These are phyloP conservation scores for Pterois miles DNA, from an alignment of 2,797 vertebrate species.

Conservation along the genomic window DNA sequence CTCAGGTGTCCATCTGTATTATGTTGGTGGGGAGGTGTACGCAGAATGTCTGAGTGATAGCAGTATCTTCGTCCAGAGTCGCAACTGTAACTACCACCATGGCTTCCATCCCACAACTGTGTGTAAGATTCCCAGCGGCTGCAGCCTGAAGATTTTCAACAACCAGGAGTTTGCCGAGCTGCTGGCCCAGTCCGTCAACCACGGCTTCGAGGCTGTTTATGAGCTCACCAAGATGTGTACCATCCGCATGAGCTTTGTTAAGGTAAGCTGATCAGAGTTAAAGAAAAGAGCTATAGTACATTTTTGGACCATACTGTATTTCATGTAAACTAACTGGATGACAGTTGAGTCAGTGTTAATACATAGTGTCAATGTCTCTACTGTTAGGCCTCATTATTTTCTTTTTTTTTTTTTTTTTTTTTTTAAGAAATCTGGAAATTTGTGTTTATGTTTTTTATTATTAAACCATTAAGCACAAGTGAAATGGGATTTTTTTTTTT, in stretches of 20 bases:
- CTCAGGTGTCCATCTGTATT: conserved; percentile 94
- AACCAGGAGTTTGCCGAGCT: conserved; percentile 97
- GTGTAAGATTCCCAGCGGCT: conserved; percentile 97
- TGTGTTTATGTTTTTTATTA: not conserved
- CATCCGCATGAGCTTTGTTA: conserved; percentile 98
- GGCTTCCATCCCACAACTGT: conserved; percentile 97
- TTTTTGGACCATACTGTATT: not conserved
- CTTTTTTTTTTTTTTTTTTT: too few species aligned
- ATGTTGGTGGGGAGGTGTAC: conserved; percentile 95
- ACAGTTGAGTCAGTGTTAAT: not conserved
- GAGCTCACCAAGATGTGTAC: conserved; percentile 99
- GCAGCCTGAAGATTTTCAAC: conserved; percentile 97
- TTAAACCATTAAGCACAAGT: not conserved
- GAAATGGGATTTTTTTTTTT: not conserved
- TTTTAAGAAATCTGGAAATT: not conserved
- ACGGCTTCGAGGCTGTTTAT: conserved; percentile 96
- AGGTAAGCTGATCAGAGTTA: conserved; percentile 71
- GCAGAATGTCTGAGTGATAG: conserved; percentile 97
- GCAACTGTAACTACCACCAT: conserved; percentile 98
- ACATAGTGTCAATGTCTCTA: not conserved
- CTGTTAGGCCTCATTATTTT: not conserved
- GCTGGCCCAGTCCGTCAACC: conserved; percentile 95
- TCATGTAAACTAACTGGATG: not conserved
- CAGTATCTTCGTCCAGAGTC: conserved; percentile 97
- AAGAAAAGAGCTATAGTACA: not conserved